Evolutionary conservation across 2,888 invertebrate species (phyloP), one percentile per base, ranked within the genome.

Genomic region (Apantesis nais): DNA sequence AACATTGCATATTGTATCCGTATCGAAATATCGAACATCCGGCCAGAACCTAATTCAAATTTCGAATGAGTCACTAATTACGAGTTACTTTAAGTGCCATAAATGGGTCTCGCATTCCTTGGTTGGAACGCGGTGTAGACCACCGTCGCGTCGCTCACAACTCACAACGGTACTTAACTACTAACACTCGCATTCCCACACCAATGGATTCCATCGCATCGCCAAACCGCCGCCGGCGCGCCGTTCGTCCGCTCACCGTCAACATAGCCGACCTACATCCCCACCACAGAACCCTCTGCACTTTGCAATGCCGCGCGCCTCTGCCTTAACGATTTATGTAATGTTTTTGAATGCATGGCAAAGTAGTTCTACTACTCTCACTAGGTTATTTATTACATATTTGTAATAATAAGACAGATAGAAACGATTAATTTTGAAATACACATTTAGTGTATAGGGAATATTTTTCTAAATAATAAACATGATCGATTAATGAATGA

Each of bases 141-240:
- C 87, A 86, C 86, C 87, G 88, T 85, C 88, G 82, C 34, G 34
- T 2, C 34, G 34, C 34, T 34, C 34, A 34, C 34, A 34, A 34
- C 92, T 94, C 93, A 82, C 92, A 95, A 94, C 95, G 95, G 95
- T 94, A 95, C 94, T 93, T 89, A n/a, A n/a, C n/a, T n/a, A n/a
- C n/a, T n/a, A n/a, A 83, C 87, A 89, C 79, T 91, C 92, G 90
- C 94, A 93, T 94, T 93, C 93, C 92, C 93, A 93, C 92, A 91
- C 89, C 92, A 90, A 90, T 91, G 90, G 92, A 93, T 93, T 92
- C 92, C 93, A 90, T 88, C 66, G 25, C 58, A 58, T 55, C 12
- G 55, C 25, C 55, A 29, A 29, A 29, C 29, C 22, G 48, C 48
- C 5, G 44, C 44, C 19, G 44, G 16, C 29, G 58, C 58, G 14